Percentiles rank a stretch among this genome's conserved stretches.
Conservation (phyloP, 2,113 vertebrate species). For the Pelodiscus sinensis region DNA sequence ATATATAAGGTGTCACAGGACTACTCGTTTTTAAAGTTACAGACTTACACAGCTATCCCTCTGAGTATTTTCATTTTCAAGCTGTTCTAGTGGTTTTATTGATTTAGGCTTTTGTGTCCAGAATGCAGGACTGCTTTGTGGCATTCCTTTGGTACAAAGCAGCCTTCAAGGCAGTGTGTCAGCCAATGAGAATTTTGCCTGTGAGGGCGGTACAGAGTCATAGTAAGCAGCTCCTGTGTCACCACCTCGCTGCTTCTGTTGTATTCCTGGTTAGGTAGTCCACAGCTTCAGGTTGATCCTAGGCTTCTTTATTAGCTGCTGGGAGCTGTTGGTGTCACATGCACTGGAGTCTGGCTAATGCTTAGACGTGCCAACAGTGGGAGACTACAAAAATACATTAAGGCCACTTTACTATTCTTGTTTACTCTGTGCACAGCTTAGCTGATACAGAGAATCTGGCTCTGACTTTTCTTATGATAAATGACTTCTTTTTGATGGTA, state of each 20-base stretch:
- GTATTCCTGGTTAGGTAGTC: neutral
- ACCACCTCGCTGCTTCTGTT: neutral
- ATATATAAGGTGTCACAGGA: no score
- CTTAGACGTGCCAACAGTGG: neutral
- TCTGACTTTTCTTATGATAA: neutral
- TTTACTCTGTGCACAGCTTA: neutral
- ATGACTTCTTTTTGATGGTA: neutral
- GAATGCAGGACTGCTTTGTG: neutral
- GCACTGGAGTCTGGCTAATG: neutral
- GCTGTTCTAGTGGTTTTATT: neutral
- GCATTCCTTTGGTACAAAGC: neutral
- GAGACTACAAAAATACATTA: neutral
- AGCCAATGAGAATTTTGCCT: neutral
- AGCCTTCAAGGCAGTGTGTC: neutral
- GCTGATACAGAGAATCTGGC: neutral
- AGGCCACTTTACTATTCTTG: neutral
- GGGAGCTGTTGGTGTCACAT: neutral
- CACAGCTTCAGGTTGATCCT: neutral
- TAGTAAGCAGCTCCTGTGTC: neutral
- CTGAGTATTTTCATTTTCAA: neutral
- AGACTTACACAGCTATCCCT: no score
- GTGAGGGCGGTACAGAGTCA: neutral
- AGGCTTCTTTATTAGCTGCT: neutral
- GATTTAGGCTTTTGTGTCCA: neutral
- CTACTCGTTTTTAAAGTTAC: no score